Percentiles rank a stretch among this genome's conserved stretches.
Evolutionary conservation across 2,113 vertebrate genomes (phyloP).

Genomic region (Harpagus bidentatus): DNA sequence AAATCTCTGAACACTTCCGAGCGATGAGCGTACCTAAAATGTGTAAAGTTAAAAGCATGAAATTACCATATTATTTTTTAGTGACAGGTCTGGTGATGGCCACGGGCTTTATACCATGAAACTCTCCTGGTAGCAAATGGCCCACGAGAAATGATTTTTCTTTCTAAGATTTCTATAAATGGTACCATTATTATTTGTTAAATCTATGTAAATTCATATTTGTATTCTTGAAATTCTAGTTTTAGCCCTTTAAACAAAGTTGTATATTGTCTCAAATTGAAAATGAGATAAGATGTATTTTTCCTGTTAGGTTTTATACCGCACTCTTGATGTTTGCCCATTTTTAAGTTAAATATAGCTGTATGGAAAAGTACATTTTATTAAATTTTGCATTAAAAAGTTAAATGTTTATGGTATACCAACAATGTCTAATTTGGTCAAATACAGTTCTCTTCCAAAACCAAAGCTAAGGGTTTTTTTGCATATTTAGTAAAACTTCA

Average conservation of each 20-base stretch:
- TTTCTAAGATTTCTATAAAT: slow-evolving; percentile 71
- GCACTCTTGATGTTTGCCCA: slow-evolving; percentile 67
- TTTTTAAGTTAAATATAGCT: slow-evolving; percentile 69
- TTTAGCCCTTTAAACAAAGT: slow-evolving; percentile 72
- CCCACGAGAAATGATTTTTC: slow-evolving; percentile 64
- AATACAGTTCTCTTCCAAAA: slow-evolving; percentile 70
- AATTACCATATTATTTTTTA: slow-evolving; percentile 65
- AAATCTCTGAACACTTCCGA: slow-evolving; percentile 41
- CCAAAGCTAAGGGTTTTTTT: slow-evolving; percentile 66
- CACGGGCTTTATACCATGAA: slow-evolving; percentile 66
- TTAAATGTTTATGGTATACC: slow-evolving; percentile 66
- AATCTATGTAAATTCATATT: slow-evolving; percentile 74
- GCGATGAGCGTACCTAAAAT: slow-evolving; percentile 44
- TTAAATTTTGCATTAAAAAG: slow-evolving; percentile 70
- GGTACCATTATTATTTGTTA: slow-evolving; percentile 73
- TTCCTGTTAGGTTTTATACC: slow-evolving; percentile 73
- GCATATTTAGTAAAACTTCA: slow-evolving; percentile 66
- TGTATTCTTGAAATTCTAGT: slow-evolving; percentile 71
- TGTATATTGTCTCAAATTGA: slow-evolving; percentile 74
- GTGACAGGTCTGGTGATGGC: slow-evolving; percentile 61
- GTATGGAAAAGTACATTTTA: slow-evolving; percentile 64
- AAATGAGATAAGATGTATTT: slow-evolving; percentile 73
- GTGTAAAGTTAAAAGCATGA: slow-evolving; percentile 62
- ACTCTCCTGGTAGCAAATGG: slow-evolving; percentile 61
- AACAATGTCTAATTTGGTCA: slow-evolving; percentile 68